Base-by-base conservation (phyloP, 2,113 vertebrate genomes). In the Cichladusa arquata region DNA sequence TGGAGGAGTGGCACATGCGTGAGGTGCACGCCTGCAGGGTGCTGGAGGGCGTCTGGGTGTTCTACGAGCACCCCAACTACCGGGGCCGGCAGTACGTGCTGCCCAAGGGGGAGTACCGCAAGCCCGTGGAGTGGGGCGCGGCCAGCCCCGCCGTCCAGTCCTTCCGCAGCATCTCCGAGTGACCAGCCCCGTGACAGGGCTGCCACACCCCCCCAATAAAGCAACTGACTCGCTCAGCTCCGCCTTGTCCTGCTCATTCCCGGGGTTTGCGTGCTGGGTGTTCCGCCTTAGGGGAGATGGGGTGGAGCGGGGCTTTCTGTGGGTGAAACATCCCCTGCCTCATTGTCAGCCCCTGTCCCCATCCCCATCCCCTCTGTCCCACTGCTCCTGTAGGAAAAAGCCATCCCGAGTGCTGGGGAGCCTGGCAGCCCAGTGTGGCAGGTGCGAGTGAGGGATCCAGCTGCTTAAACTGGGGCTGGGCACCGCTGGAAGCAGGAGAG, bases 41-140 rank as follows among this genome's bases (percentile, higher is more conserved):
- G 81, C 95, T 98, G 73, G 99, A 99, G 3, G 99, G 99, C 3
- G 98, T 97, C 96, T 99, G 99, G 99, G 97, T 99, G 82, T 99
- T 99, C 98, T 99, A 99, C 1, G 99, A 99, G 96, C 98, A 99
- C 4, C 98, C 99, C 92, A 99, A 99, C 97, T 99, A 98, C 97
- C 98, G 97, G 1, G 99, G 99, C 38, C 97, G 98, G 81, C 99
- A 99, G 97, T 99, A 99, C 96, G 97, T 99, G 95, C 98, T 99
- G 97, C 98, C 99, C 96, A 99, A 99, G 95, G 99, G 98, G 14
- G 99, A 99, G 25, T 99, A 99, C 97, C 98, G 97, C 88, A 99
- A 99, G 86, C 98, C 98, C 2, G 97, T 97, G 4, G 98, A 99
- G 44, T 99, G 99, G 99, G 99, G 99, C 0, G 99, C 98, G 1